These are phyloP conservation scores for Aplysia californica DNA, from an alignment of 1,140 invertebrate genomes.

Conservation along the genomic window DNA sequence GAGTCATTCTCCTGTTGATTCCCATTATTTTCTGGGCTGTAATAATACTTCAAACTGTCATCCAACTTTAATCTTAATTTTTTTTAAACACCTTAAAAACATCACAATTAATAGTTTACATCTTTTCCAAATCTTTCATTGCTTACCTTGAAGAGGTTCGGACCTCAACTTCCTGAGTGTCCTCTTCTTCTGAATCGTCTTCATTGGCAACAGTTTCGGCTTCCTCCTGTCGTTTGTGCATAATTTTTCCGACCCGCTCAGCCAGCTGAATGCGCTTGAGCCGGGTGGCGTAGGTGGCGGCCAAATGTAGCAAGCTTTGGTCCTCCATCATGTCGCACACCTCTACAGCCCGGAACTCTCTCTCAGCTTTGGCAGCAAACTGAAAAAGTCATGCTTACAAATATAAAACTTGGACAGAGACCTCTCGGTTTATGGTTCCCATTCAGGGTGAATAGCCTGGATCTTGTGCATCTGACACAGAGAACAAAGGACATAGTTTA, in stretches of 20 bases:
- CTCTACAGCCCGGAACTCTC: constrained; percentile 87
- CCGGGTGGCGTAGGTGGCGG: constrained; percentile 87
- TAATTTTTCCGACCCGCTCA: constrained; percentile 71
- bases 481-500: no score
- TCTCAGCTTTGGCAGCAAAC: constrained; percentile 84
- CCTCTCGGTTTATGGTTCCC: not conserved
- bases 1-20: no score
- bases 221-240: constrained; percentile 52
- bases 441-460: no score
- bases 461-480: no score
- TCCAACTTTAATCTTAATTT: no score
- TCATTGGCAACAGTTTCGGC: constrained; percentile 43
- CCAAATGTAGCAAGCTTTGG: constrained; percentile 81
- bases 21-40: no score
- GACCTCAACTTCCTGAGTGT: no score
- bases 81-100: no score
- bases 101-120: no score
- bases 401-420: not conserved
- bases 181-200: constrained; percentile 35
- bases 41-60: no score
- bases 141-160: no score
- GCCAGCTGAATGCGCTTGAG: constrained; percentile 81
- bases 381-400: constrained; percentile 63
- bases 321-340: constrained; percentile 85
- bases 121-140: no score